phyloP scores from a whole-genome alignment of 2,888 invertebrate species.

The Galerucella pusilla region DNA sequence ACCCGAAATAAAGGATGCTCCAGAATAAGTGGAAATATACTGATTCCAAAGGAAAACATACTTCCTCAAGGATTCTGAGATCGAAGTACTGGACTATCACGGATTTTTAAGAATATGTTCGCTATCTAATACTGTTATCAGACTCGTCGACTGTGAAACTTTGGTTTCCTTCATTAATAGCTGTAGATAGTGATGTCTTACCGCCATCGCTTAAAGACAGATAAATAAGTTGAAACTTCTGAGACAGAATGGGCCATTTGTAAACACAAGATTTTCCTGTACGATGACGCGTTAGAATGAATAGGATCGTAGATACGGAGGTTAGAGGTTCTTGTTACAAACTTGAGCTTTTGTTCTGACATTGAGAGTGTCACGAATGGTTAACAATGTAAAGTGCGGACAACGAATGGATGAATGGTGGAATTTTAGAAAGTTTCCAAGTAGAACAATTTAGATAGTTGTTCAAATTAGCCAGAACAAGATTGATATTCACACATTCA shows the following conservation, averaged over 20 bases:
- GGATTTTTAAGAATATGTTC: too few relatives aligned
- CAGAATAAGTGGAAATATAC: too few relatives aligned
- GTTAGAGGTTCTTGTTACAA: conserved; percentile 25
- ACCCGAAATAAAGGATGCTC: too few relatives aligned
- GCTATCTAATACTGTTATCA: not conserved
- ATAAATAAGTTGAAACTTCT: conserved; percentile 26
- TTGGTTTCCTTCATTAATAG: not conserved
- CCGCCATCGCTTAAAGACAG: conserved; percentile 13
- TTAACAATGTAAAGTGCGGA: conserved; percentile 4
- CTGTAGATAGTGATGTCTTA: conserved; percentile 6
- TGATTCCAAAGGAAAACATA: too few relatives aligned
- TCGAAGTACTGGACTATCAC: not conserved
- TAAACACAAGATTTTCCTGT: conserved; percentile 37
- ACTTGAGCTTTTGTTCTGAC: conserved; percentile 13
- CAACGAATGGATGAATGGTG: not conserved
- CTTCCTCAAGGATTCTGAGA: too few relatives aligned
- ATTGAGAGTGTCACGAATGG: not conserved
- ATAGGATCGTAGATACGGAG: conserved; percentile 29
- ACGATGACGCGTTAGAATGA: conserved; percentile 20
- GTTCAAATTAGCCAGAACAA: not conserved
- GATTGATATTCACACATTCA: not conserved
- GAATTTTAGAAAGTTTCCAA: not conserved
- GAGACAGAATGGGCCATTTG: conserved; percentile 28
- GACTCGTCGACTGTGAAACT: not conserved
- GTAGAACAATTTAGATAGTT: not conserved